phyloP scores from a whole-genome alignment of 1,140 invertebrate species.

The Lutraria rhynchaena region DNA sequence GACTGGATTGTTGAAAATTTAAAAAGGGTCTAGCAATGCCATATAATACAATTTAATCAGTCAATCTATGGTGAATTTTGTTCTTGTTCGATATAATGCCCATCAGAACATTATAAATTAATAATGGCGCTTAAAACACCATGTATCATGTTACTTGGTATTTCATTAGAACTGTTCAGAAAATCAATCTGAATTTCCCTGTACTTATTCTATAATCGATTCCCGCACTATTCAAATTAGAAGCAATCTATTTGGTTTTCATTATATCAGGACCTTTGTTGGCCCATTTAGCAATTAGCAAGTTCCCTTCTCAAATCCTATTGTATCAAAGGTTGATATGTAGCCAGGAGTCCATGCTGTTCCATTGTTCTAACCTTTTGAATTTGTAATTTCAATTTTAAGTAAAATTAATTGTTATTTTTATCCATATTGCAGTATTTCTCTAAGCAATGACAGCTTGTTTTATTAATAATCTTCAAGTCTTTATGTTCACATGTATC shows the following conservation, averaged over 20 bases:
- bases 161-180: slow-evolving; percentile 47
- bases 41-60: slow-evolving; percentile 41
- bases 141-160: slow-evolving; percentile 50
- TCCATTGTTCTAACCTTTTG: too few relatives aligned
- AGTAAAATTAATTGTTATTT: too few relatives aligned
- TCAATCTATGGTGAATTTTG: slow-evolving; percentile 10
- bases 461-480: too few relatives aligned
- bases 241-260: slow-evolving; percentile 22
- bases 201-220: slow-evolving; percentile 57
- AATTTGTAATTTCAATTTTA: too few relatives aligned
- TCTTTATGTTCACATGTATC: too few relatives aligned
- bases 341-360: too few relatives aligned
- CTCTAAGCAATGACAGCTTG: too few relatives aligned
- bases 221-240: slow-evolving; percentile 40
- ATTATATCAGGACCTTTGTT: neutral
- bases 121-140: slow-evolving; percentile 44
- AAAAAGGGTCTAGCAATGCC: slow-evolving; percentile 23
- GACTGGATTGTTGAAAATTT: slow-evolving; percentile 12
- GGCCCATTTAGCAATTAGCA: too few relatives aligned
- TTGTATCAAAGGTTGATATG: too few relatives aligned
- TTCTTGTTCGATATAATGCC: neutral
- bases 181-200: slow-evolving; percentile 51
- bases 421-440: too few relatives aligned
- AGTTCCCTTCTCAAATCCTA: too few relatives aligned
- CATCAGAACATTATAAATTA: slow-evolving; percentile 38